These are phyloP conservation scores for Chelonia mydas DNA, from an alignment of 2,797 vertebrate species.

Conservation along the genomic window DNA sequence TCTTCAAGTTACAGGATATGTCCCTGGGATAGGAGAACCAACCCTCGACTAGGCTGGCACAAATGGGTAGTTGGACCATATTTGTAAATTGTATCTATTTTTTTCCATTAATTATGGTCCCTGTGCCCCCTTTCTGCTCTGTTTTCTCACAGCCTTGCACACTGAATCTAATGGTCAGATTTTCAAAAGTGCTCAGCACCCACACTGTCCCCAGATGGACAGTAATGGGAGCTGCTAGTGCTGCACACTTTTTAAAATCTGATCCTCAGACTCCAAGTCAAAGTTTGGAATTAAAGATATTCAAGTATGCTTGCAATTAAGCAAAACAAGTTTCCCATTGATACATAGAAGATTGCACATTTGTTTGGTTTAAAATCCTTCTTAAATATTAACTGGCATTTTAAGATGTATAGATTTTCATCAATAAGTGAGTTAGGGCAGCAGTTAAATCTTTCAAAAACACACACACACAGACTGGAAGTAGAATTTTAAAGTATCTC, in stretches of 20 bases:
- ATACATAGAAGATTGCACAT: background rate
- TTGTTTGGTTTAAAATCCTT: background rate
- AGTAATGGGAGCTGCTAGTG: too few relatives aligned
- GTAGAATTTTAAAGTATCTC: background rate
- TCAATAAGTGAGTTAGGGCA: background rate
- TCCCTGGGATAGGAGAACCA: too few relatives aligned
- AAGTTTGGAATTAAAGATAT: background rate
- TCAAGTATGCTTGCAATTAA: background rate
- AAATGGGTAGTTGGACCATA: too few relatives aligned
- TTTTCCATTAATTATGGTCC: too few relatives aligned
- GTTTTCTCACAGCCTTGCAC: too few relatives aligned
- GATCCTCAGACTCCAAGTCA: background rate
- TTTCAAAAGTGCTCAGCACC: too few relatives aligned
- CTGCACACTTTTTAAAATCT: background rate
- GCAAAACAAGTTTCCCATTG: background rate
- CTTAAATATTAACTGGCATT: background rate
- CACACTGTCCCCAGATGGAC: too few relatives aligned
- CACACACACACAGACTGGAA: background rate
- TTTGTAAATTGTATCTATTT: too few relatives aligned
- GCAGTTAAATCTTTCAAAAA: background rate
- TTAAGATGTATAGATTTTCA: background rate
- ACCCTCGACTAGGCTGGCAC: too few relatives aligned
- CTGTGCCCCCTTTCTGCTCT: too few relatives aligned
- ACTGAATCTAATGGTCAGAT: too few relatives aligned
- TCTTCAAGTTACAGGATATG: too few relatives aligned